Base-by-base conservation (phyloP, 2,888 invertebrate species). In the Polydrusus cervinus region DNA sequence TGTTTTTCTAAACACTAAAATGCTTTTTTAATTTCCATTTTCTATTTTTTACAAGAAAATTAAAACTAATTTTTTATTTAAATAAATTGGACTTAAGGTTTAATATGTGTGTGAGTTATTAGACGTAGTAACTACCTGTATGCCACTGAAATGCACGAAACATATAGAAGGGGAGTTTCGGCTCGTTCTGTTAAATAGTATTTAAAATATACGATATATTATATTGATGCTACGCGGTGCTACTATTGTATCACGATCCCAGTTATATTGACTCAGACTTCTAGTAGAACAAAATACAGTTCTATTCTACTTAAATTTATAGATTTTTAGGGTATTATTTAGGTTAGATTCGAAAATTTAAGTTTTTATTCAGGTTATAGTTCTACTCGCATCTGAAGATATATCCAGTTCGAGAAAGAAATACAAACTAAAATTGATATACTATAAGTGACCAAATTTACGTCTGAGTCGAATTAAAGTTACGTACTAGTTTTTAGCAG, bases 131-230 rank as follows among this genome's bases (percentile, higher is more conserved):
- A 64, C 62, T 66, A 65, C 51, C 93, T 93, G 93, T 93, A 93
- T 93, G 92, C 93, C 93, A 92, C 92, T 93, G 93, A 93, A 93
- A 93, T 93, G 93, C 93, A 93, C 93, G 93, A 93, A 93, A 93
- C 93, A 92, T 93, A 91, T 93, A 93, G 93, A 93, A 93, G 93
- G 93, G 92, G 91, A 92, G 91, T 85, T 85, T 83, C 84, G 84
- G 84, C 83, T 83, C 82, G 82, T 68, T 73, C 72, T 69, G 55
- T 71, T 65, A 67, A 51, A 83, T 81, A 83, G 81, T 84, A 83
- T 84, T 82, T 82, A 81, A 80, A 82, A 79, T 62, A 75, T 76
- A 78, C 76, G 70, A 62, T 67, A 77, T 78, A 76, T 76, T 74
- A 81, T 81, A 81, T 80, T 78, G 79, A 81, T 82, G 79, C 82